Evolutionary conservation across 35 echinoderm and acorn worm species (phyloP).

Genomic region (Ptychodera flava): DNA sequence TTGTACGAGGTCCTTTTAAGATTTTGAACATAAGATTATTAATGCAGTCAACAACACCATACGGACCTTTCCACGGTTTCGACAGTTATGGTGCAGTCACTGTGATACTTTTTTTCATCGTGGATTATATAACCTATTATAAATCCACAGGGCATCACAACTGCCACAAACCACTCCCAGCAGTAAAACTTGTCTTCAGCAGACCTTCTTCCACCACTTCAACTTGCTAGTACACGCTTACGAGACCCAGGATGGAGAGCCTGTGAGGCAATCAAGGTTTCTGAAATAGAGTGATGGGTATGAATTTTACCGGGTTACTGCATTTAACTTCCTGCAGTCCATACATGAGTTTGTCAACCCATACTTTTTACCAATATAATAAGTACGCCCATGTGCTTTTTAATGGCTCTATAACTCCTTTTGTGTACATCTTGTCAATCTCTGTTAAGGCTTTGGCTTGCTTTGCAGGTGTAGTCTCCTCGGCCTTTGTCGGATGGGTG

Average conservation of each 20-base stretch:
- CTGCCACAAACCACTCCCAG: conserved; percentile 40
- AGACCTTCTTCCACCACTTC: conserved; percentile 13
- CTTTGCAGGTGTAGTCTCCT: not conserved
- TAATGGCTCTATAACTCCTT: conserved; percentile 39
- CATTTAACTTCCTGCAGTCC: conserved; percentile 43
- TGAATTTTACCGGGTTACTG: conserved; percentile 22
- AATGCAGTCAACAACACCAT: conserved; percentile 17
- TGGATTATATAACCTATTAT: conserved; percentile 32
- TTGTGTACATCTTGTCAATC: conserved; percentile 33
- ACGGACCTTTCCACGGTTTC: conserved; percentile 33
- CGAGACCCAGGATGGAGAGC: conserved; percentile 29
- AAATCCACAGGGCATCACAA: conserved; percentile 58
- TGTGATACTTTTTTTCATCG: conserved; percentile 21
- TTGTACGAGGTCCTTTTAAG: not conserved
- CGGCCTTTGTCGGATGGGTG: conserved; percentile 13
- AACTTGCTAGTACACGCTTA: conserved; percentile 22
- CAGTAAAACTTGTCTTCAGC: conserved; percentile 65
- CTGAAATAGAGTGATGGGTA: conserved; percentile 18
- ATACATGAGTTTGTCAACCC: conserved; percentile 33
- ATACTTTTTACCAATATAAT: conserved; percentile 51
- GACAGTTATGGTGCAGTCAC: conserved; percentile 42
- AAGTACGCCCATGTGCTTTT: conserved; percentile 55
- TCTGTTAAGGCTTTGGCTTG: conserved; percentile 14
- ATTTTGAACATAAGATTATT: conserved; percentile 26
- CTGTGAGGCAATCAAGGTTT: conserved; percentile 21